Evolutionary conservation across 2,888 invertebrate genomes (phyloP), one percentile per base, ranked within the genome.

Genomic region (Calephelis perditalis): DNA sequence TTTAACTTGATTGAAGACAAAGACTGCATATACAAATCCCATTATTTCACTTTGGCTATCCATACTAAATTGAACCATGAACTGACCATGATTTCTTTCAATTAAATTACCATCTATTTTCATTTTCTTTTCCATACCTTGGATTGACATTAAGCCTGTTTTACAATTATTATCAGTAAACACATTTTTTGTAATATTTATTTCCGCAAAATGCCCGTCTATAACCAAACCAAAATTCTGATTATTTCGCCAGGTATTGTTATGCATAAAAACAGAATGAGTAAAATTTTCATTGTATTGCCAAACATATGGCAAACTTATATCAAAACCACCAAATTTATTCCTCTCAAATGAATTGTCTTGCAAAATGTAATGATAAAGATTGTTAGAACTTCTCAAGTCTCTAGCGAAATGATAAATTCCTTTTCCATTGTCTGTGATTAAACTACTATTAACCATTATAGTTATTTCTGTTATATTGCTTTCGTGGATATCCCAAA

Each of bases 111-210:
- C 92, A 71, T 94, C 93, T 62, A 99, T 95, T 63, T 94, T 92
- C 84, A 99, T 92, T 72, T 96, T 95, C 84, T 99, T 99, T 81
- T 99, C 99, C 98, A 99, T 99, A 8, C 99, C 99, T 63, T 94
- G 92, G 37, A 98, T 90, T 0, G 95, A 92, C 11, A 98, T 91
- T 43, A 98, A 82, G 0, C 98, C 97, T 11, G 89, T 91, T 70
- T 94, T 94, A 72, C 99, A 99, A 45, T 89, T 86, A 76, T 99
- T 99, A 62, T 96, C 94, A 1, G 93, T 93, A 75, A 99, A 98
- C 7, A 93, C 86, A 78, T 97, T 98, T 61, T 94, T 94, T 0
- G 96, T 95, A 44, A 99, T 94, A 73, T 97, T 98, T 0, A 98
- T 93, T 65, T 94, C 93, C 0, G 98, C 95, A 79, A 97, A 99